phyloP scores from a whole-genome alignment of 2,113 vertebrate genomes.

The Ophthalmolycus amberensis region DNA sequence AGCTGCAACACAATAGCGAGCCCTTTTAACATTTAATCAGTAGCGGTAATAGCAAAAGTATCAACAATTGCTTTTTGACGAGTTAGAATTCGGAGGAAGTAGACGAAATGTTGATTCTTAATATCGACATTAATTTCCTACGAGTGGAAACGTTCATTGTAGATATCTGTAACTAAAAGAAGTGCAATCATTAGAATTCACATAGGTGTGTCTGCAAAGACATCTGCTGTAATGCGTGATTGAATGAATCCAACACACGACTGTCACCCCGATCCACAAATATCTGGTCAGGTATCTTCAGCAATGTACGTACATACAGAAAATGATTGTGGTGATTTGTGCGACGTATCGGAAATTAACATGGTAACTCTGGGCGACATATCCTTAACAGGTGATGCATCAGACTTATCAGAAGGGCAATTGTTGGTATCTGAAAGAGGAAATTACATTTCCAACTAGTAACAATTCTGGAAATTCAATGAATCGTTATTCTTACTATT shows the following conservation, averaged over 20 bases:
- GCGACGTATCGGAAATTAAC: neutral
- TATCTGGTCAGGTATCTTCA: neutral
- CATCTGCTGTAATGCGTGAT: too few relatives aligned
- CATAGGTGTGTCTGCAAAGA: too few relatives aligned
- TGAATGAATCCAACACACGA: too few relatives aligned
- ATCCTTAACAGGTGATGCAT: too few relatives aligned
- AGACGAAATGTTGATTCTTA: too few relatives aligned
- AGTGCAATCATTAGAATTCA: too few relatives aligned
- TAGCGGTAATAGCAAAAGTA: too few relatives aligned
- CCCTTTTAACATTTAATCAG: neutral
- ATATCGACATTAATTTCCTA: too few relatives aligned
- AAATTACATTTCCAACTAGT: neutral
- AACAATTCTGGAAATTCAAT: neutral
- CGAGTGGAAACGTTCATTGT: too few relatives aligned
- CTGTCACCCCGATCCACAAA: too few relatives aligned
- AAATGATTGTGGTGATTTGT: neutral
- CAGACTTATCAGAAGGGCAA: neutral
- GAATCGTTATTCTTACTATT: neutral
- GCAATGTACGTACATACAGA: neutral
- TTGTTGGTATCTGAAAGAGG: neutral
- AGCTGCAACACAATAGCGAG: neutral
- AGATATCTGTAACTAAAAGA: too few relatives aligned
- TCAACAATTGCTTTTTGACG: neutral
- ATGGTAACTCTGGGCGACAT: neutral
- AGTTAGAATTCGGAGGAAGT: neutral